Conservation (phyloP, 2,888 invertebrate species). For the Pammene aurita region DNA sequence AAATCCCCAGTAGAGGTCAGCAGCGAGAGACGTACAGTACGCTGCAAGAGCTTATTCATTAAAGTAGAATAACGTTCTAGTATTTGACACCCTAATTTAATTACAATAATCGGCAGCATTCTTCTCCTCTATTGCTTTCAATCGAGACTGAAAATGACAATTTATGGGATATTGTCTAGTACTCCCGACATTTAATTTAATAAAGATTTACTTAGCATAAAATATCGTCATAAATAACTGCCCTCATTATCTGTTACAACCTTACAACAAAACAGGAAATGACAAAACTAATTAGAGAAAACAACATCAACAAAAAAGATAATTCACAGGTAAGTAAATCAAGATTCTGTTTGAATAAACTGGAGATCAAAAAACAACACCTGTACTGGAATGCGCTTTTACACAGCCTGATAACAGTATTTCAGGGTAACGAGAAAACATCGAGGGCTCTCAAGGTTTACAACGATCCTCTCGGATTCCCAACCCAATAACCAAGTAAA, state of each 20-base stretch:
- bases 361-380: slow-evolving; percentile 20
- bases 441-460: slow-evolving; percentile 55
- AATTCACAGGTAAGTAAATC: slow-evolving; percentile 16
- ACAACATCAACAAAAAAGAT: slow-evolving; percentile 14
- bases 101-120: neutral
- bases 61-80: slow-evolving; percentile 7
- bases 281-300: slow-evolving; percentile 13
- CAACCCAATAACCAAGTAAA: slow-evolving; percentile 44
- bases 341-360: slow-evolving; percentile 9
- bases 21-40: slow-evolving; percentile 25
- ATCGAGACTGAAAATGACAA: neutral
- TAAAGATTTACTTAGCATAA: too few relatives aligned
- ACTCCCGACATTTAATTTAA: too few relatives aligned
- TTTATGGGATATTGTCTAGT: too few relatives aligned
- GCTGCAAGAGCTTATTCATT: slow-evolving; percentile 27
- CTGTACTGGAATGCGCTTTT: slow-evolving; percentile 36
- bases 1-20: slow-evolving; percentile 41
- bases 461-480: slow-evolving; percentile 54
- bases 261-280: slow-evolving; percentile 1
- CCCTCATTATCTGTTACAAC: neutral
- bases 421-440: slow-evolving; percentile 54
- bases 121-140: neutral
- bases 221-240: neutral
- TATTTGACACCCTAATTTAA: neutral
- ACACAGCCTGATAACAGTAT: slow-evolving; percentile 42